Evolutionary conservation across 2,888 invertebrate species (phyloP).

Genomic region (Lithophane socia): DNA sequence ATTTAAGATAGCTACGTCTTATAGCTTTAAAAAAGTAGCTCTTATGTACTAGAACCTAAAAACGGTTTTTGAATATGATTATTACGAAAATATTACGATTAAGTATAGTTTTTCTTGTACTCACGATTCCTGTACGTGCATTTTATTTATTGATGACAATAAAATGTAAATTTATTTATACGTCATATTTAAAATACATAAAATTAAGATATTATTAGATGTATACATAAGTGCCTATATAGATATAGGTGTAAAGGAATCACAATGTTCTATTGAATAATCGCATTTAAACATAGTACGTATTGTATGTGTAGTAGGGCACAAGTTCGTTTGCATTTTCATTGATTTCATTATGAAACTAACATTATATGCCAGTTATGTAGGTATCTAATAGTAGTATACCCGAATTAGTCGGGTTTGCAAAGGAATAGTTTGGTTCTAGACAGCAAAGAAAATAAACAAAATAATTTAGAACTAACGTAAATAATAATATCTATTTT

Average conservation of each 20-base stretch:
- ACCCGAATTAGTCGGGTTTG: conserved; percentile 44
- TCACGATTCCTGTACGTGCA: conserved; percentile 76
- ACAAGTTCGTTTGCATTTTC: conserved; percentile 58
- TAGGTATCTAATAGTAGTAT: conserved; percentile 51
- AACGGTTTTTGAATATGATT: conserved; percentile 57
- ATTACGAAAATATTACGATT: conserved; percentile 56
- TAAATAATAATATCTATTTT: not conserved
- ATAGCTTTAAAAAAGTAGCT: conserved; percentile 65
- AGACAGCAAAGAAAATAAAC: conserved; percentile 3
- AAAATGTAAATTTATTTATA: conserved; percentile 68
- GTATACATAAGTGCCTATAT: conserved; percentile 54
- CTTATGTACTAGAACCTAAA: conserved; percentile 58
- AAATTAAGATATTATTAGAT: conserved; percentile 54
- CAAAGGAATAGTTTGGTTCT: conserved; percentile 60
- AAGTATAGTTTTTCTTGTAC: conserved; percentile 53
- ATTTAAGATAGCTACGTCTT: conserved; percentile 61
- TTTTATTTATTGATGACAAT: conserved; percentile 78
- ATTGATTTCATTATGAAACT: conserved; percentile 53
- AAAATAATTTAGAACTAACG: not conserved
- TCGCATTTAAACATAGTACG: conserved; percentile 68
- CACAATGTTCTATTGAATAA: conserved; percentile 63
- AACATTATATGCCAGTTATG: conserved; percentile 58
- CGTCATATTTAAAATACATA: conserved; percentile 54
- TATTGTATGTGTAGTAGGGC: conserved; percentile 56
- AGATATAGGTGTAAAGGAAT: conserved; percentile 63